Evolutionary conservation across 1,140 invertebrate species (phyloP).

Genomic region (Tetramorium alpestre): DNA sequence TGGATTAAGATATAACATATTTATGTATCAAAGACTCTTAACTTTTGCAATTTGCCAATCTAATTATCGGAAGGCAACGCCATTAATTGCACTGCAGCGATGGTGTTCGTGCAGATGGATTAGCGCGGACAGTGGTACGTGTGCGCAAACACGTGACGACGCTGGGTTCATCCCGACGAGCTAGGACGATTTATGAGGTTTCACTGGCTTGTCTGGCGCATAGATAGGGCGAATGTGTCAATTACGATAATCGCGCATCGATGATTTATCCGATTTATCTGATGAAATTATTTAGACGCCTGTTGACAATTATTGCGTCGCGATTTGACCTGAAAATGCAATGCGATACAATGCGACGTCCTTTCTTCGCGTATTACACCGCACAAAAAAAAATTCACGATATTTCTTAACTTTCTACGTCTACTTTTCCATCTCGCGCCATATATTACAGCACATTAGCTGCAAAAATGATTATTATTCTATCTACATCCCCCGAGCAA

Average conservation of each 20-base stretch:
- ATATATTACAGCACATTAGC: neutral
- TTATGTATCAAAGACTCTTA: neutral
- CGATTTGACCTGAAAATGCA: slow-evolving; percentile 23
- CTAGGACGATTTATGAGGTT: slow-evolving; percentile 75
- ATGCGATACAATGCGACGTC: neutral
- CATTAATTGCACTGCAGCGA: slow-evolving; percentile 64
- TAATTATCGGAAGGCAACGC: slow-evolving; percentile 47
- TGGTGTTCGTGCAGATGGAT: slow-evolving; percentile 63
- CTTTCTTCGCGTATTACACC: neutral
- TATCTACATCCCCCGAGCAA: neutral
- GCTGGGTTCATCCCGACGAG: slow-evolving; percentile 68
- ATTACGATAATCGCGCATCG: slow-evolving; percentile 74
- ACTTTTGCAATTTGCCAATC: slow-evolving; percentile 35
- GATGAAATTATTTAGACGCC: slow-evolving; percentile 75
- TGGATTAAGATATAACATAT: neutral
- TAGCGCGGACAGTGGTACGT: slow-evolving; percentile 57
- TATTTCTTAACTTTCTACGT: neutral
- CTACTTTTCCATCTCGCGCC: neutral
- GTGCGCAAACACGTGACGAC: slow-evolving; percentile 67
- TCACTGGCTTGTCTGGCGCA: slow-evolving; percentile 64
- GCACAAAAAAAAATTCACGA: neutral
- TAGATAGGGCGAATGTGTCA: slow-evolving; percentile 74
- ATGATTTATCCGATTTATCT: slow-evolving; percentile 74
- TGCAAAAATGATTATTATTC: neutral
- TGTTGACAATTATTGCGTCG: slow-evolving; percentile 55